A percentile compares a stretch with the other conserved stretches of the same genome.
Conservation (phyloP, 2,797 vertebrate genomes). For the Rhabdophis nuchalis region DNA sequence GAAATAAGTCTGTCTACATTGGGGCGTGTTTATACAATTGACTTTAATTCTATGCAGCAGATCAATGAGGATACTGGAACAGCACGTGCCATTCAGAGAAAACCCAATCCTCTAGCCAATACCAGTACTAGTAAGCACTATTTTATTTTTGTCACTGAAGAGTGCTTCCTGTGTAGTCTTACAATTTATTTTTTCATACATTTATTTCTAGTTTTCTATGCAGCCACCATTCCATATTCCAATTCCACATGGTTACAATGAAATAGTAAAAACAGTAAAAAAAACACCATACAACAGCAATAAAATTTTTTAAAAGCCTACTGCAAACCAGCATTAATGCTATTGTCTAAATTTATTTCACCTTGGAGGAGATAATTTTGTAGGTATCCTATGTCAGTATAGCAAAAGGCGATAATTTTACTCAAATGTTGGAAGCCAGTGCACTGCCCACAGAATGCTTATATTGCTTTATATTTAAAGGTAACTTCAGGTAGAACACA, state of each 20-base stretch:
- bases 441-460: background rate
- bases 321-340: background rate
- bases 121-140: slow-evolving; percentile 87
- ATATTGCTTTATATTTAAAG: background rate
- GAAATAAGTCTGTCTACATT: slow-evolving; percentile 98
- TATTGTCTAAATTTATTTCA: background rate
- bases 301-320: background rate
- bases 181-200: background rate
- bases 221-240: background rate
- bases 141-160: background rate
- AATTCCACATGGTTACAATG: background rate
- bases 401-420: background rate
- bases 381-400: background rate
- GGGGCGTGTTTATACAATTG: slow-evolving; percentile 99
- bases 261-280: background rate
- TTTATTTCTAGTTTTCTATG: background rate
- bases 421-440: background rate
- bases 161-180: background rate
- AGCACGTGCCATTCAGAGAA: slow-evolving; percentile 98
- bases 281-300: background rate
- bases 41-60: slow-evolving; percentile 99
- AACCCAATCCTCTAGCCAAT: slow-evolving; percentile 98
- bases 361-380: background rate
- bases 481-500: background rate
- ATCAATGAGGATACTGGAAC: slow-evolving; percentile 99